Evolutionary conservation across 2,113 vertebrate species (phyloP).

Genomic region (Halichoerus grypus): DNA sequence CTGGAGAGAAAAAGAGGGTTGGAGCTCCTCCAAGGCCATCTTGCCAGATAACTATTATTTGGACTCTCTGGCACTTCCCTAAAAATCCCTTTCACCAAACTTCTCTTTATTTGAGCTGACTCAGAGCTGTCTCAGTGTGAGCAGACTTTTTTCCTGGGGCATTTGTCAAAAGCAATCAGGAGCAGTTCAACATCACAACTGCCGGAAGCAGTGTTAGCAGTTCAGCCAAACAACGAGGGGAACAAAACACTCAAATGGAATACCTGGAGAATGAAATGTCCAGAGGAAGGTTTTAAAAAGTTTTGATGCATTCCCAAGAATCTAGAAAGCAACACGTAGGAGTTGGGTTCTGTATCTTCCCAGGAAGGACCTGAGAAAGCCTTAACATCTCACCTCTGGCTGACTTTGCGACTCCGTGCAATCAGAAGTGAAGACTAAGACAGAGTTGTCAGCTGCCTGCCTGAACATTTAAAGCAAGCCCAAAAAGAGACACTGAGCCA

Average conservation of each 20-base stretch:
- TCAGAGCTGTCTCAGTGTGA: neutral
- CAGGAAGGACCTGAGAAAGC: neutral
- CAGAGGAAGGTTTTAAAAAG: neutral
- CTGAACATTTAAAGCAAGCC: too few species aligned
- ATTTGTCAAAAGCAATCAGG: neutral
- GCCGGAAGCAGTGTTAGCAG: neutral
- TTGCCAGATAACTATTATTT: slow-evolving; percentile 8
- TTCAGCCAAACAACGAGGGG: neutral
- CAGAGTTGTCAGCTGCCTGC: neutral
- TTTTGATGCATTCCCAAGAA: neutral
- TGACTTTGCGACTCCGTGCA: neutral
- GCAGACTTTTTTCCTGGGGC: neutral
- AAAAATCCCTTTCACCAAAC: neutral
- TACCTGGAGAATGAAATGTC: neutral
- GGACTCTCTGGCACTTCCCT: neutral
- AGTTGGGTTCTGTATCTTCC: neutral
- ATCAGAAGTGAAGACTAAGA: neutral
- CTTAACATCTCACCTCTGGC: neutral
- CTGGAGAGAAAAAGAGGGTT: neutral
- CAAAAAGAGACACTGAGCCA: neutral
- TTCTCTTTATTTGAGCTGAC: slow-evolving; percentile 40
- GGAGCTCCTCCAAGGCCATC: neutral
- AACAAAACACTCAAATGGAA: neutral
- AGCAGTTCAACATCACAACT: neutral
- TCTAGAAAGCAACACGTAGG: neutral